Percentiles rank a stretch among this genome's conserved stretches.
phyloP scores from a whole-genome alignment of 2,888 invertebrate genomes.

The Argynnis bischoffii region DNA sequence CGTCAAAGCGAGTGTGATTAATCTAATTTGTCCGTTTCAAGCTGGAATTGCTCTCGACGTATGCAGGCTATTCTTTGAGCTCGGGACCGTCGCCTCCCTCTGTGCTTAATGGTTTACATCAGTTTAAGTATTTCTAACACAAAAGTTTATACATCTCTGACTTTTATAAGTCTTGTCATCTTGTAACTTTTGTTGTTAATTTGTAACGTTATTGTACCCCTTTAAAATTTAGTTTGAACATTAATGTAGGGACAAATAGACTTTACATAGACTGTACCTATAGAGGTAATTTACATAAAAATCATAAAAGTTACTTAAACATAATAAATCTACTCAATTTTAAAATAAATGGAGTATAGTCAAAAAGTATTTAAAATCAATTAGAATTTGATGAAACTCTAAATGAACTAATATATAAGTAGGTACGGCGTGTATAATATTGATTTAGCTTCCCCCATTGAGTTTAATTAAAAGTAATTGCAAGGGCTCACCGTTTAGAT shows the following conservation, averaged over 20 bases:
- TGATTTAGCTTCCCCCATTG: conserved; percentile 46
- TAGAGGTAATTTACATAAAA: no score
- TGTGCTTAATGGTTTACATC: conserved; percentile 59
- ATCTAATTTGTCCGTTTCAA: conserved; percentile 72
- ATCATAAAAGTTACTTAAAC: no score
- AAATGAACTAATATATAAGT: conserved; percentile 8
- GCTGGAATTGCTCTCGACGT: conserved; percentile 62
- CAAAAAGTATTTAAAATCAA: not conserved
- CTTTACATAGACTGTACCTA: no score
- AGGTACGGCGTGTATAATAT: conserved; percentile 25
- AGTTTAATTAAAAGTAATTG: conserved; percentile 79
- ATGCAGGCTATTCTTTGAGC: conserved; percentile 53
- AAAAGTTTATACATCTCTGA: conserved; percentile 31
- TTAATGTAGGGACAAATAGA: no score
- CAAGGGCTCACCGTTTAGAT: conserved; percentile 63
- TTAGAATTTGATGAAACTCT: conserved; percentile 10
- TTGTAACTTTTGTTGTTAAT: conserved; percentile 11
- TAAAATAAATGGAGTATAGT: not conserved
- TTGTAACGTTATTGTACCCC: conserved; percentile 5
- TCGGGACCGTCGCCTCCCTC: conserved; percentile 49
- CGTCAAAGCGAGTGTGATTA: conserved; percentile 68
- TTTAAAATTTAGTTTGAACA: not conserved
- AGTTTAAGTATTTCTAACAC: conserved; percentile 50
- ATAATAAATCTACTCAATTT: no score
- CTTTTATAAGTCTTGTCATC: conserved; percentile 34